Conservation (phyloP, 2,888 invertebrate species). For the Sacculina carcini region DNA sequence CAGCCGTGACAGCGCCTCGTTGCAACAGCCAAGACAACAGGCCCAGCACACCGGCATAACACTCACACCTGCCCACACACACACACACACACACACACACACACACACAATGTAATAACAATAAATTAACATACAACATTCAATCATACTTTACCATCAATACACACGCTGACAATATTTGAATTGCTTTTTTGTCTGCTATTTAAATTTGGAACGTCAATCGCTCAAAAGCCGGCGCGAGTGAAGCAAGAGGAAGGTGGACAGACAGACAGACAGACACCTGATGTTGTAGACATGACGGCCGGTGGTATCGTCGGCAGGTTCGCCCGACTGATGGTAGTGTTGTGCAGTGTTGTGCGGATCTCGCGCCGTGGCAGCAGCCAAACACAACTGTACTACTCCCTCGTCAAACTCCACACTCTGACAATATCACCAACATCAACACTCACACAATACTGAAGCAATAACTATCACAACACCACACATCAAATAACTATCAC, state of each 20-base stretch:
- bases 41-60: conserved; percentile 25
- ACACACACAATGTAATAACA: too few species aligned
- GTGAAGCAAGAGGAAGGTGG: background rate
- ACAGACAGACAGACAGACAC: conserved; percentile 17
- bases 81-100: too few species aligned
- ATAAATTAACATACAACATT: too few species aligned
- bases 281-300: conserved; percentile 40
- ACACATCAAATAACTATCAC: background rate
- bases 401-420: conserved; percentile 47
- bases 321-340: conserved; percentile 60
- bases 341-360: conserved; percentile 63
- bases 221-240: too few species aligned
- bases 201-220: too few species aligned
- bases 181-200: too few species aligned
- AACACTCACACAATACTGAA: conserved; percentile 39
- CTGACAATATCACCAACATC: conserved; percentile 8
- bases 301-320: conserved; percentile 55
- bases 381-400: conserved; percentile 59
- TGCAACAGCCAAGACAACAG: conserved; percentile 28
- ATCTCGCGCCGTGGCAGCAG: conserved; percentile 63
- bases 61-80: conserved; percentile 1
- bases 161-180: too few species aligned
- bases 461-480: conserved; percentile 62
- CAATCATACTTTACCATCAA: too few species aligned
- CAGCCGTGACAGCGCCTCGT: conserved; percentile 27